Evolutionary conservation across 2,888 invertebrate genomes (phyloP).

Genomic region (Diadromus collaris): DNA sequence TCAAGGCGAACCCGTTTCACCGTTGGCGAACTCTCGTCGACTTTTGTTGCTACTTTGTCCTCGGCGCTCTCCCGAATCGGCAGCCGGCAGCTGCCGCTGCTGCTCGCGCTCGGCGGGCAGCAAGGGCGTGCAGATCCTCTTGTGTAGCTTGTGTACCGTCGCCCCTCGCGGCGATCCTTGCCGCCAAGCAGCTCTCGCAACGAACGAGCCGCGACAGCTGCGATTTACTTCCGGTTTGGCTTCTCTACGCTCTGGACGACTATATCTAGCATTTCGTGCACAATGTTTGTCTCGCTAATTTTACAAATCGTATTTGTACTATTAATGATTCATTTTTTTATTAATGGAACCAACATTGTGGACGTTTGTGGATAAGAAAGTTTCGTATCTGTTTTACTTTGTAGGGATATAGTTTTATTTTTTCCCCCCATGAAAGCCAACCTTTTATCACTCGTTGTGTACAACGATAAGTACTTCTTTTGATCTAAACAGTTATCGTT

Average conservation of each 20-base stretch:
- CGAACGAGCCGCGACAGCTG: background rate
- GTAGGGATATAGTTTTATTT: background rate
- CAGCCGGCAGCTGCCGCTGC: slow-evolving; percentile 17
- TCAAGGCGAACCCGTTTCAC: slow-evolving; percentile 54
- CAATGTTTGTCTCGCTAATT: background rate
- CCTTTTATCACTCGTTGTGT: background rate
- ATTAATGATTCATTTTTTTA: background rate
- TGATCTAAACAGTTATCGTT: background rate
- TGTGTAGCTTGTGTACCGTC: background rate
- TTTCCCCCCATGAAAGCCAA: background rate
- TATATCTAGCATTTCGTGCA: background rate
- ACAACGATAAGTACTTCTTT: background rate
- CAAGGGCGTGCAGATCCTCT: slow-evolving; percentile 3
- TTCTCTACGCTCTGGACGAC: background rate
- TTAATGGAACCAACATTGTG: no score
- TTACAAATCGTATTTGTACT: background rate
- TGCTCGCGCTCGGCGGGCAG: slow-evolving; percentile 8
- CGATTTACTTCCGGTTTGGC: slow-evolving; percentile 31
- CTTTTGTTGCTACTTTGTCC: slow-evolving; percentile 21
- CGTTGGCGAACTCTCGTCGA: slow-evolving; percentile 13
- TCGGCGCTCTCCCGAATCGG: slow-evolving; percentile 8
- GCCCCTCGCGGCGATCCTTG: slow-evolving; percentile 7
- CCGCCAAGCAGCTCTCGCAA: slow-evolving; percentile 27
- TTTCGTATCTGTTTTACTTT: background rate
- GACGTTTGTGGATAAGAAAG: no score